A percentile compares a stretch with the other conserved stretches of the same genome.
These are phyloP conservation scores for Coturnix japonica DNA, from an alignment of 2,113 vertebrate species.

Conservation along the genomic window DNA sequence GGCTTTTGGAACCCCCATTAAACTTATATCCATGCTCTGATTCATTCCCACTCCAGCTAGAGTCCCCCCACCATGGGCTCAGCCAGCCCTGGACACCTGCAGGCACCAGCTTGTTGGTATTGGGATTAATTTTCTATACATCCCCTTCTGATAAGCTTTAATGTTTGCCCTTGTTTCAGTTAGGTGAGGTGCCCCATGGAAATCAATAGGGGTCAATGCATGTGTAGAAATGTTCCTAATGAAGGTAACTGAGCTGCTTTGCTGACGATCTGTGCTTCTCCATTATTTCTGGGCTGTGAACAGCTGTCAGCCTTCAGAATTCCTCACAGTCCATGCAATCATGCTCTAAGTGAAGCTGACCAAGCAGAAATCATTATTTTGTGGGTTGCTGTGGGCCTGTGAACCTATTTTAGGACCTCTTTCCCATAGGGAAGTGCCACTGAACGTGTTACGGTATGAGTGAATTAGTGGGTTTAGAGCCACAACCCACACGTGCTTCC, in stretches of 20 bases:
- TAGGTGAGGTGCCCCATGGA: neutral
- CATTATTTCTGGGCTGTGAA: neutral
- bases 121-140: neutral
- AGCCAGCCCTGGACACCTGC: neutral
- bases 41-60: neutral
- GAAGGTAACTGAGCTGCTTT: neutral
- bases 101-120: neutral
- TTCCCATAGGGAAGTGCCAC: neutral
- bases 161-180: neutral
- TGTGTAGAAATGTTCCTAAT: neutral
- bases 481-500: neutral
- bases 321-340: neutral
- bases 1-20: neutral
- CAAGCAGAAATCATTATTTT: neutral
- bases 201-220: neutral
- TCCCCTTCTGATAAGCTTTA: neutral
- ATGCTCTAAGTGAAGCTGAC: neutral
- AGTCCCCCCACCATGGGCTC: neutral
- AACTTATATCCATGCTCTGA: neutral
- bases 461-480: neutral
- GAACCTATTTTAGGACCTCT: neutral
- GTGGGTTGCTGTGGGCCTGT: neutral
- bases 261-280: neutral
- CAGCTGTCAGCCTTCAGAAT: neutral
- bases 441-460: accelerated